These are phyloP conservation scores for Cerastis leucographa DNA, from an alignment of 2,888 invertebrate genomes.

Conservation along the genomic window DNA sequence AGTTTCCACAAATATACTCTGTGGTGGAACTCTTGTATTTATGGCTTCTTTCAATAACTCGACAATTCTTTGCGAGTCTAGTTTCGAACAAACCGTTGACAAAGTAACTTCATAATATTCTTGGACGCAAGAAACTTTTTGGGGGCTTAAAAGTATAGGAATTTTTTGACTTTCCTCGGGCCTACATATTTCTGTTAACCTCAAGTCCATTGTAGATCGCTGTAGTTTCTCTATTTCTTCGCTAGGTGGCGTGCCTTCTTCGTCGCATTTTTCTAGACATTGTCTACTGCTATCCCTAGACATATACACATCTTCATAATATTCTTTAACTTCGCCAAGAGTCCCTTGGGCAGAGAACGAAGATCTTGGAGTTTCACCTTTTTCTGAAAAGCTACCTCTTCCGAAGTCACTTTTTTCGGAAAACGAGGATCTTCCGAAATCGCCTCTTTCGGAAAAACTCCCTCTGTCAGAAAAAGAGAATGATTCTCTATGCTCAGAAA, in stretches of 20 bases:
- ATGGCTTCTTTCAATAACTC: conserved; percentile 95
- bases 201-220: conserved; percentile 85
- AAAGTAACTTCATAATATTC: conserved; percentile 93
- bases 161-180: conserved; percentile 79
- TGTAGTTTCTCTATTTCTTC: conserved; percentile 86
- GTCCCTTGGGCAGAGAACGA: conserved; percentile 87
- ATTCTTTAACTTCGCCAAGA: conserved; percentile 86
- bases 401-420: conserved; percentile 91
- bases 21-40: conserved; percentile 94
- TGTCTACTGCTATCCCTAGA: conserved; percentile 80
- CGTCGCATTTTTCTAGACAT: conserved; percentile 81
- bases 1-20: conserved; percentile 88
- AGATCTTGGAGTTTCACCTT: conserved; percentile 86
- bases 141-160: conserved; percentile 84
- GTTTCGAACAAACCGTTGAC: conserved; percentile 94
- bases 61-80: conserved; percentile 95
- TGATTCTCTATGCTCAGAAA: conserved; percentile 87
- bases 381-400: conserved; percentile 85
- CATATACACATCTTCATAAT: conserved; percentile 84
- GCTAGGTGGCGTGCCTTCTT: conserved; percentile 73
- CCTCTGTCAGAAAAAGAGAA: conserved; percentile 88
- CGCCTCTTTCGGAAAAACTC: conserved; percentile 87
- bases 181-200: conserved; percentile 83
- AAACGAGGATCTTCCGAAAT: conserved; percentile 84
- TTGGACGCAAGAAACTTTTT: conserved; percentile 83